Evolutionary conservation across 2,888 invertebrate species (phyloP).

Genomic region (Anagyrus pseudococci): DNA sequence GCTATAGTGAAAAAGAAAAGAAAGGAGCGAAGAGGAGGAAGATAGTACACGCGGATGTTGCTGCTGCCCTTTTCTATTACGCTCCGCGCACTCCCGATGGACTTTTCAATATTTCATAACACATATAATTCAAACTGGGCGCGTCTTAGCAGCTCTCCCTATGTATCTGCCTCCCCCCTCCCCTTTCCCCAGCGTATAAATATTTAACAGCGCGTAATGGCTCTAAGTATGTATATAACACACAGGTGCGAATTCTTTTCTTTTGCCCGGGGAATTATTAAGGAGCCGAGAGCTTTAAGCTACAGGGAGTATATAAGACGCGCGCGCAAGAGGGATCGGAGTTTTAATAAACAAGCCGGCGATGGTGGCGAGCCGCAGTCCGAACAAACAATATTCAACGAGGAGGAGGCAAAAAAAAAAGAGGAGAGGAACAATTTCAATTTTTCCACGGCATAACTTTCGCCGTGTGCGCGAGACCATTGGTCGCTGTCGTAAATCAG

Average conservation of each 20-base stretch:
- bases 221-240: conserved; percentile 19
- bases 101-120: conserved; percentile 38
- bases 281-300: conserved; percentile 19
- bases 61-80: conserved; percentile 26
- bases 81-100: conserved; percentile 18
- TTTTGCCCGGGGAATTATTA: no score
- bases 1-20: no score
- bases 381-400: conserved; percentile 10
- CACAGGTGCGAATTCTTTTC: conserved; percentile 28
- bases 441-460: conserved; percentile 15
- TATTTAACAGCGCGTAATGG: conserved; percentile 20
- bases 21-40: no score
- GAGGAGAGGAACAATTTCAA: conserved; percentile 10
- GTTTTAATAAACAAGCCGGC: conserved; percentile 15
- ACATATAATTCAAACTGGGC: conserved; percentile 33
- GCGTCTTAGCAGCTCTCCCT: not conserved
- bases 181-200: not conserved
- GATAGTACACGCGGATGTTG: conserved; percentile 25
- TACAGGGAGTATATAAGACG: not conserved
- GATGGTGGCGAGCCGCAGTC: no score
- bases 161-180: no score
- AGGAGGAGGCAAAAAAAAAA: no score
- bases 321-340: not conserved
- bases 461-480: not conserved
- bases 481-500: conserved; percentile 10